These are phyloP conservation scores for Digitonthophagus gazella DNA, from an alignment of 2,888 invertebrate genomes.

Conservation along the genomic window DNA sequence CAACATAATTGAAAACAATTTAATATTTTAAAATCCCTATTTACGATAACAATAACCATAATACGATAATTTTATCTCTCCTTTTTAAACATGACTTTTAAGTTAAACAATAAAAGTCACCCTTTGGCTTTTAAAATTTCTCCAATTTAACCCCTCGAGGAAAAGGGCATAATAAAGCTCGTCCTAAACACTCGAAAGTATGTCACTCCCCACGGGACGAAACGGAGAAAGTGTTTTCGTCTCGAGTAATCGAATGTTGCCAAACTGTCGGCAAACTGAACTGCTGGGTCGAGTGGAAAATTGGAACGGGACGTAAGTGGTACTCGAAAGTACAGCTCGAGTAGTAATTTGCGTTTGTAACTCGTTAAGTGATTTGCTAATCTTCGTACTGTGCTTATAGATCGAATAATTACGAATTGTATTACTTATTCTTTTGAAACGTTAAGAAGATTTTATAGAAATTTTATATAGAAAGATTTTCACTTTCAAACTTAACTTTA, in stretches of 20 bases:
- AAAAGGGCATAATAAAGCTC: neutral
- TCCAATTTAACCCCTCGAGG: too few relatives aligned
- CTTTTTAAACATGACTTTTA: too few relatives aligned
- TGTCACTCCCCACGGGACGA: neutral
- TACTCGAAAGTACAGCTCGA: neutral
- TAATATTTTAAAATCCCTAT: neutral
- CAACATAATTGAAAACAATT: neutral
- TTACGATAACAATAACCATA: neutral
- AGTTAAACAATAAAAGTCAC: too few relatives aligned
- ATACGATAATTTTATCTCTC: too few relatives aligned
- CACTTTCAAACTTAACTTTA: too few relatives aligned
- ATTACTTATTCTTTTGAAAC: too few relatives aligned
- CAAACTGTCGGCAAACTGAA: neutral
- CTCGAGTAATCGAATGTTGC: neutral
- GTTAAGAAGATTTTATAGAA: too few relatives aligned
- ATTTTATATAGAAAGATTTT: too few relatives aligned
- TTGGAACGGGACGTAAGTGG: neutral
- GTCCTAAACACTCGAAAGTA: neutral
- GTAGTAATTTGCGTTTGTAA: neutral
- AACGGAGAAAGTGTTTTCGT: neutral
- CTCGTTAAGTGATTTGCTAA: neutral
- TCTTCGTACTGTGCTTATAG: too few relatives aligned
- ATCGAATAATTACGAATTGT: too few relatives aligned
- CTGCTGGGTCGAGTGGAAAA: neutral
- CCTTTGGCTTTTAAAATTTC: too few relatives aligned